Conservation (phyloP, 2,113 vertebrate genomes). For the Zosterops pallidus region DNA sequence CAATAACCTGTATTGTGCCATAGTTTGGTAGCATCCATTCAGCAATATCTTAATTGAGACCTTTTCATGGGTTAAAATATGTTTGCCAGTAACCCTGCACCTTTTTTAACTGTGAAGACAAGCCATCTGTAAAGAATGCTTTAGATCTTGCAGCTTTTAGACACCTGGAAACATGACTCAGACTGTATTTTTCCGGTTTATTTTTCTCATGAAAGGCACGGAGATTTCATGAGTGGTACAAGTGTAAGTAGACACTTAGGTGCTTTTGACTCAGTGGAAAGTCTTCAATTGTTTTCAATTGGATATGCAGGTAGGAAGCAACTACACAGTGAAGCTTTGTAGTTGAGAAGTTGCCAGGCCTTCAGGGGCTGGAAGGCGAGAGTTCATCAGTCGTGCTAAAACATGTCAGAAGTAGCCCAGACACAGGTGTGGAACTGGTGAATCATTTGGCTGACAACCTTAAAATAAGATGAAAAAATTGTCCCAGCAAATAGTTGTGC, state of each 20-base stretch:
- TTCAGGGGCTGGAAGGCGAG: neutral
- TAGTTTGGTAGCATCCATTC: neutral
- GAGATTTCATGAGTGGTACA: neutral
- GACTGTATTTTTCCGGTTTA: neutral
- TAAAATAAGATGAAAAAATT: neutral
- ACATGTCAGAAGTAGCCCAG: neutral
- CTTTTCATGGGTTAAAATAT: neutral
- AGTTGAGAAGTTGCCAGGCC: neutral
- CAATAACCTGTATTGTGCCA: neutral
- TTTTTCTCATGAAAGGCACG: neutral
- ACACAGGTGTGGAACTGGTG: neutral
- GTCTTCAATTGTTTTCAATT: neutral
- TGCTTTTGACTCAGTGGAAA: neutral
- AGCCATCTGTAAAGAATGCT: neutral
- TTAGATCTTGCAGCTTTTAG: neutral
- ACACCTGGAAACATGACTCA: neutral
- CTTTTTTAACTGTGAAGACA: neutral
- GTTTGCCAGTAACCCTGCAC: neutral
- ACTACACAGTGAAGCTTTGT: neutral
- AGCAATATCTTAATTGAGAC: neutral
- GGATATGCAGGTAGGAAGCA: neutral
- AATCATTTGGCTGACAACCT: neutral
- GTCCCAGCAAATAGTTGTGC: neutral
- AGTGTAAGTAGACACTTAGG: neutral
- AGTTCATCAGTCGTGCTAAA: neutral